Percentiles rank a stretch among this genome's conserved stretches.
Evolutionary conservation across 1,140 invertebrate species (phyloP).

Genomic region (Solenopsis fugax): DNA sequence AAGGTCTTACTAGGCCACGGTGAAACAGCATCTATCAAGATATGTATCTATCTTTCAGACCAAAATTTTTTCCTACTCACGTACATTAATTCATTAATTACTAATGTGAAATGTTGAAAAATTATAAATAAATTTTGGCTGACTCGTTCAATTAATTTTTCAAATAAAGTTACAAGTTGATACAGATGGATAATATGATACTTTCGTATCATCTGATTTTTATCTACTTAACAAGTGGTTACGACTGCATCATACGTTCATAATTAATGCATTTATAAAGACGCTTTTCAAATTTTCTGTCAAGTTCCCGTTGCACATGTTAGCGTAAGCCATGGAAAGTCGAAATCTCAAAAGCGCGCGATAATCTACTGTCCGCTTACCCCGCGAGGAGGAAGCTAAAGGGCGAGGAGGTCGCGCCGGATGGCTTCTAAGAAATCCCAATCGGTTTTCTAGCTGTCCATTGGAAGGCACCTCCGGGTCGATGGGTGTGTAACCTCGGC

Average conservation of each 20-base stretch:
- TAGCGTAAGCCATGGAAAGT: not conserved
- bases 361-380: not conserved
- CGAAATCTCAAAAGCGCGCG: slow-evolving; percentile 20
- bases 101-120: not conserved
- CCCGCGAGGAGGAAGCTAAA: not conserved
- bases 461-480: slow-evolving; percentile 61
- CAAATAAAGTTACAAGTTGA: not conserved
- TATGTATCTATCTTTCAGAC: too few species aligned
- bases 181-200: not conserved
- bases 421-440: slow-evolving; percentile 61
- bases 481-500: slow-evolving; percentile 75
- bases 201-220: not conserved
- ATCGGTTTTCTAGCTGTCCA: slow-evolving; percentile 70
- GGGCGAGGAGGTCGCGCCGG: slow-evolving; percentile 32
- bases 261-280: not conserved
- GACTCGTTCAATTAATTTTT: not conserved
- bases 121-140: not conserved
- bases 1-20: not conserved
- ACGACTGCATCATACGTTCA: not conserved
- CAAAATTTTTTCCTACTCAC: not conserved
- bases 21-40: not conserved
- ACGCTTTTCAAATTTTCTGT: not conserved
- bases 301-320: not conserved
- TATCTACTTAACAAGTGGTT: not conserved
- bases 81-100: not conserved